Conservation (phyloP, 2,113 vertebrate genomes). For the Pongo pygmaeus region DNA sequence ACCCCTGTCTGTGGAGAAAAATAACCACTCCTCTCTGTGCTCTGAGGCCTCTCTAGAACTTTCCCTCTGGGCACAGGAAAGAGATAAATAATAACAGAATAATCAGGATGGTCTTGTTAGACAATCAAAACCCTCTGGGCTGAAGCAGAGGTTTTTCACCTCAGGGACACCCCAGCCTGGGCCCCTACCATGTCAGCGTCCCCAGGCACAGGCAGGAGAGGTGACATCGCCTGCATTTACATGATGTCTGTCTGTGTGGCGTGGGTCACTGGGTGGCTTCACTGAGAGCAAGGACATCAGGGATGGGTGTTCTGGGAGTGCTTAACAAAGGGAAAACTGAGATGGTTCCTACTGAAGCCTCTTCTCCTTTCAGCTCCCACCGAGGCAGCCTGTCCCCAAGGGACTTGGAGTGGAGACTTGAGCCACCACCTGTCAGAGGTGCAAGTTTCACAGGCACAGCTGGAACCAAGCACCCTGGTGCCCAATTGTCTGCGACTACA, state of each 20-base stretch:
- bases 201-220: not conserved
- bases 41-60: not conserved
- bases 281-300: fast-evolving
- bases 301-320: not conserved
- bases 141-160: not conserved
- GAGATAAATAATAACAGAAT: not conserved
- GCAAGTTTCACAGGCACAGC: slow-evolving; percentile 81
- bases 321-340: no score
- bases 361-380: not conserved
- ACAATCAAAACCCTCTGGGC: fast-evolving
- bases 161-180: not conserved
- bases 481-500: slow-evolving; percentile 82
- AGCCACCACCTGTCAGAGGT: slow-evolving; percentile 72
- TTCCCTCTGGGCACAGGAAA: not conserved
- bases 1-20: not conserved
- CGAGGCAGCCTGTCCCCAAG: slow-evolving; percentile 60
- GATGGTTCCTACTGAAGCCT: no score
- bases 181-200: no score
- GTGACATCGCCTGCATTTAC: not conserved
- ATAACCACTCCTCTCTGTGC: no score
- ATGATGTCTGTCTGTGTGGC: not conserved
- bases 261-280: not conserved
- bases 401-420: not conserved
- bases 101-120: fast-evolving
- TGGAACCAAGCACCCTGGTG: slow-evolving; percentile 84